phyloP scores from a whole-genome alignment of 2,888 invertebrate genomes.

The Notodonta ziczac region DNA sequence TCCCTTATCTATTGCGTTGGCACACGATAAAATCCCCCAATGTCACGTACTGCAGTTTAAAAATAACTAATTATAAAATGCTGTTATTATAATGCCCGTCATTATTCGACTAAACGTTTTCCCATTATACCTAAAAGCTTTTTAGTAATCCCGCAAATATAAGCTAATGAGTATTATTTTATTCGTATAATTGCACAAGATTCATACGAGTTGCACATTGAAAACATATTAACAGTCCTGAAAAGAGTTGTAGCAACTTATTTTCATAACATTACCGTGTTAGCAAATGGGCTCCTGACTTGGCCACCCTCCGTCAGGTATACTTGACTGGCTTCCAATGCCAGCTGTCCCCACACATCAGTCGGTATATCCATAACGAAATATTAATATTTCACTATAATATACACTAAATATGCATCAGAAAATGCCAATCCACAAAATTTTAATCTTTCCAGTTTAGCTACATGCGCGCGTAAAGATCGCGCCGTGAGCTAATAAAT shows the following conservation, averaged over 20 bases:
- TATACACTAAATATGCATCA: slow-evolving; percentile 48
- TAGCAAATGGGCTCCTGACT: slow-evolving; percentile 92
- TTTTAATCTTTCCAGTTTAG: slow-evolving; percentile 50
- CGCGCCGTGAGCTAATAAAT: slow-evolving; percentile 57
- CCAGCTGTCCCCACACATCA: slow-evolving; percentile 95
- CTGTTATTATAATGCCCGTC: background rate
- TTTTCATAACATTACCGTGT: slow-evolving; percentile 87
- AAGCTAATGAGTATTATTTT: slow-evolving; percentile 6
- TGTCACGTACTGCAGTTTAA: background rate
- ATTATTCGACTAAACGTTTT: background rate
- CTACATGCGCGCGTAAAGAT: slow-evolving; percentile 65
- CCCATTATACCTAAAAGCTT: background rate
- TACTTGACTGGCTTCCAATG: slow-evolving; percentile 93
- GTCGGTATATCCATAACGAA: slow-evolving; percentile 87
- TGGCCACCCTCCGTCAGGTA: slow-evolving; percentile 92
- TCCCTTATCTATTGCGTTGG: background rate
- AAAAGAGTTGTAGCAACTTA: slow-evolving; percentile 2
- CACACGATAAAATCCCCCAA: slow-evolving; percentile 1
- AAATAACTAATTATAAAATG: background rate
- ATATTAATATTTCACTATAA: slow-evolving; percentile 36
- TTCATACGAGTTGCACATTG: background rate
- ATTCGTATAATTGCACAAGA: background rate
- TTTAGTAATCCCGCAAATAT: background rate
- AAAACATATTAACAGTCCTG: background rate
- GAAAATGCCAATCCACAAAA: slow-evolving; percentile 36